phyloP scores from a whole-genome alignment of 2,113 vertebrate species.

The Tachycineta bicolor region DNA sequence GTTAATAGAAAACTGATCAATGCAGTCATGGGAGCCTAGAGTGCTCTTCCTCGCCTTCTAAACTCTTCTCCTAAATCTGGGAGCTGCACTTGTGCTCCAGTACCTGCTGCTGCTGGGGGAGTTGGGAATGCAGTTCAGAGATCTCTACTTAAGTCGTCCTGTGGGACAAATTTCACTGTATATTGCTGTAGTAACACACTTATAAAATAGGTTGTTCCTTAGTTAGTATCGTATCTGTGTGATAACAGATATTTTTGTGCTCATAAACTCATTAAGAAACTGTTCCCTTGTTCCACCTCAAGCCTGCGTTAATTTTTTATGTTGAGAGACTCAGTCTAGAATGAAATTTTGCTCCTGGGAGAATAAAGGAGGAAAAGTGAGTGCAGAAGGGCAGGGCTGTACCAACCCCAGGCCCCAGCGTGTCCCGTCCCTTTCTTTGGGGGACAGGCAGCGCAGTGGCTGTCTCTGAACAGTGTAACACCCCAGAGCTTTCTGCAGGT shows the following conservation, averaged over 20 bases:
- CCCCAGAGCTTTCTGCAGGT: neutral
- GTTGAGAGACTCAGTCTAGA: fast-evolving
- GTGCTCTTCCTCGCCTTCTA: neutral
- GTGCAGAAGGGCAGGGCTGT: neutral
- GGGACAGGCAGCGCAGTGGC: neutral
- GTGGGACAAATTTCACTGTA: neutral
- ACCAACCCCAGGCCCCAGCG: fast-evolving
- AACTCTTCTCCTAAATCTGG: neutral
- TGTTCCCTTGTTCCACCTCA: neutral
- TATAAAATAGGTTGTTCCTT: neutral
- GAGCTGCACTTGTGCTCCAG: fast-evolving
- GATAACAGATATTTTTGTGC: neutral
- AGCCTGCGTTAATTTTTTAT: neutral
- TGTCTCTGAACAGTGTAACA: neutral
- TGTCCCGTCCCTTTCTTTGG: neutral
- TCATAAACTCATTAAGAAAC: neutral
- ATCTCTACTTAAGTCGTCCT: neutral
- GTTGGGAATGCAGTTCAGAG: neutral
- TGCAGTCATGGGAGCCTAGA: neutral
- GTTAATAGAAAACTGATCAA: neutral
- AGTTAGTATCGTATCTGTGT: neutral
- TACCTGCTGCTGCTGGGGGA: neutral
- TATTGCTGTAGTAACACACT: neutral
- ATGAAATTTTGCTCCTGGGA: neutral
- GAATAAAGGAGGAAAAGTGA: neutral